phyloP scores from a whole-genome alignment of 2,888 invertebrate genomes.

The Trypoxylon attenuatum region DNA sequence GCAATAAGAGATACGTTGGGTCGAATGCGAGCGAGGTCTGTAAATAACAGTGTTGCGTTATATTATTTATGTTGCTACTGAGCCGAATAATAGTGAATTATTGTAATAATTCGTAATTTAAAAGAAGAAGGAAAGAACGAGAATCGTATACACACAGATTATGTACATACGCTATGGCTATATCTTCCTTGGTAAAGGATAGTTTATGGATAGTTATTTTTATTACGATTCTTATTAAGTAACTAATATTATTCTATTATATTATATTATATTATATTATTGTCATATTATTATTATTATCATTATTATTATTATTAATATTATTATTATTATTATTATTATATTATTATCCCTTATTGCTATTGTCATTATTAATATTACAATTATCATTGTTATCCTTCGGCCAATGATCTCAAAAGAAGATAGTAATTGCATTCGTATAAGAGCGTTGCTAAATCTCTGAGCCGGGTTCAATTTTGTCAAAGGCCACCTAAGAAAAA shows the following conservation, averaged over 20 bases:
- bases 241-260: slow-evolving; percentile 56
- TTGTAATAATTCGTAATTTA: slow-evolving; percentile 64
- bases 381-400: slow-evolving; percentile 68
- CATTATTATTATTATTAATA: slow-evolving; percentile 51
- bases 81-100: slow-evolving; percentile 64
- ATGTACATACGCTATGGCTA: slow-evolving; percentile 68
- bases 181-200: slow-evolving; percentile 68
- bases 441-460: slow-evolving; percentile 38
- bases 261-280: slow-evolving; percentile 41
- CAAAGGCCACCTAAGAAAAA: slow-evolving; percentile 29
- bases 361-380: slow-evolving; percentile 57
- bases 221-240: slow-evolving; percentile 63
- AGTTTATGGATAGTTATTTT: slow-evolving; percentile 70
- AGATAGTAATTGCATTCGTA: slow-evolving; percentile 47
- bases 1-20: slow-evolving; percentile 32
- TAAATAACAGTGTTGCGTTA: slow-evolving; percentile 70
- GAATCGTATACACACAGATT: slow-evolving; percentile 63
- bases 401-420: slow-evolving; percentile 70
- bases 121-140: slow-evolving; percentile 44
- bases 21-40: slow-evolving; percentile 42
- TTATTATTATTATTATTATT: slow-evolving; percentile 55
- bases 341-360: slow-evolving; percentile 47
- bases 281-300: slow-evolving; percentile 33
- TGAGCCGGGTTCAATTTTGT: slow-evolving; percentile 40
- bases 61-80: slow-evolving; percentile 69